Base-by-base conservation (phyloP, 2,113 vertebrate species). In the Motacilla tschutschensis region DNA sequence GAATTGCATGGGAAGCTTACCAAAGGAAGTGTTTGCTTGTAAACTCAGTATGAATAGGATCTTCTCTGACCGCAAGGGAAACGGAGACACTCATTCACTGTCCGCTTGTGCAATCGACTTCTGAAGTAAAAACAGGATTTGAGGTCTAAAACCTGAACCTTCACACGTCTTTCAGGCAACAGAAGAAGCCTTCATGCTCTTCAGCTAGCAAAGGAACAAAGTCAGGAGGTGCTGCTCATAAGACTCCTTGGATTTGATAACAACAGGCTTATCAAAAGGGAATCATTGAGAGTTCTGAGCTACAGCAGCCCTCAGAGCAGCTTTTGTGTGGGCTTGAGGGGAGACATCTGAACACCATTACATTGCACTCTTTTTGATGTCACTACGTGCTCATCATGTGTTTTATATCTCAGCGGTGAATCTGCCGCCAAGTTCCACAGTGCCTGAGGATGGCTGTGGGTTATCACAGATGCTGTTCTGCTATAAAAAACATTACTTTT, bases 21-120 rank as follows among this genome's bases (percentile, higher is more conserved):
- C 88, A 94, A 82, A 93, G 92, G 93, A 94, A 95, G 84, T 71
- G 89, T 82, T 86, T 80, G 82, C 91, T 94, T 94, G 93, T 91
- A 91, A 88, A 91, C 72, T 76, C 87, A 44, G 63, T 46, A 89
- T 93, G 89, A 94, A 89, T 93, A 94, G 88, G 90, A 94, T 95
- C 91, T 92, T 87, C 94, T 81, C 85, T 83, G 87, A 87, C 92
- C 92, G 7, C 88, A 95, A 85, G 88, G 88, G 88, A 91, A 89
- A 85, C 35, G 67, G 88, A 90, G 89, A 79, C 84, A 47, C 79
- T 90, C 86, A 91, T 82, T 95, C 86, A 90, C 79, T 91, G 84
- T 72, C 84, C 2, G 31, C 84, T 91, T 94, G 88, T 92, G 92
- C 89, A 94, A 96, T 91, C 94, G 10, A 50, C 86, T 92, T 91